Base-by-base conservation (phyloP, 1,140 invertebrate genomes). In the Pogonomyrmex californicus region DNA sequence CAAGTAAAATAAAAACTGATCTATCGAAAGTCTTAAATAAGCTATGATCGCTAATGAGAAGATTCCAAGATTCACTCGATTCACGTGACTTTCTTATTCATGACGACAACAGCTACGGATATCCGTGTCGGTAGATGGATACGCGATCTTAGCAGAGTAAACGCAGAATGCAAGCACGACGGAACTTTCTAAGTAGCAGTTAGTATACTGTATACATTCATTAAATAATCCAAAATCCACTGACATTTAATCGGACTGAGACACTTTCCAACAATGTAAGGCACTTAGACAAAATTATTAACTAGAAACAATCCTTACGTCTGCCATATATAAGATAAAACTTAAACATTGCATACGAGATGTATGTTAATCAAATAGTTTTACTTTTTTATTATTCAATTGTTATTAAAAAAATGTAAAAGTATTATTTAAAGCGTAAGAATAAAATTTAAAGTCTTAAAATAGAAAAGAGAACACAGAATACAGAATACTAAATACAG, bases 81-180 rank as follows among this genome's bases (percentile, higher is more conserved):
- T 65, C 36, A 66, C 65, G 9, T 75, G 70, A 89, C 79, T 78
- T 85, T 65, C 66, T 78, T 56, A 17, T 54, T n/a, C 79, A 33
- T 49, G 17, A 56, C 5, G 47, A 77, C 73, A 85, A n/a, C 17
- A 62, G n/a, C 38, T 78, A 81, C 17, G 9, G 51, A 70, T 66
- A 77, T 73, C 41, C 51, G 47, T 70, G 49, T 62, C 66, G 73
- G 49, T 78, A 70, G 58, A 63, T 66, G 33, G 60, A 62, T 73
- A 75, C n/a, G 33, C 68, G 73, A 88, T 79, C 70, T 71, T 89
- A 60, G 44, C 47, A 17, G 68, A 86, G 78, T 88, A 89, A 86
- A 88, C 75, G 41, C 41, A 51, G 87, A 33, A 38, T 49, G 82
- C 66, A 78, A 70, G 82, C 68, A 76, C 5, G 68, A 41, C 51